Conservation (phyloP, 1,140 invertebrate species). For the Dinoponera quadriceps region DNA sequence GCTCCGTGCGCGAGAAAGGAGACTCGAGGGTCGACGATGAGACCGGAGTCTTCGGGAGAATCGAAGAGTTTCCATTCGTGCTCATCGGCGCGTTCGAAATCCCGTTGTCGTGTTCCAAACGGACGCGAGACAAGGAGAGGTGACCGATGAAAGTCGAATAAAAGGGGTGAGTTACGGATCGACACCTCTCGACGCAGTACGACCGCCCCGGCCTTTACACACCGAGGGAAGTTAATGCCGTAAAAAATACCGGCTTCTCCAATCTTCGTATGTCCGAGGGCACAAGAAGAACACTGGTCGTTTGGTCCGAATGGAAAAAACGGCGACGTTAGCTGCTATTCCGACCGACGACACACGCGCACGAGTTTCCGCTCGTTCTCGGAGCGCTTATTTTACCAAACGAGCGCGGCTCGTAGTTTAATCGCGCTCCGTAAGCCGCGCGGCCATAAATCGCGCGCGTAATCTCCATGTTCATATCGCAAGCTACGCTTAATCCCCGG, state of each 20-base stretch:
- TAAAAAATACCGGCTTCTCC: background rate
- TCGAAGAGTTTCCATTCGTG: slow-evolving; percentile 22
- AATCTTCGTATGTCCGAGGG: background rate
- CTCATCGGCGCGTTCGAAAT: slow-evolving; percentile 12
- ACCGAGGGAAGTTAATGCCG: background rate
- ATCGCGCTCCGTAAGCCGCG: slow-evolving; percentile 27
- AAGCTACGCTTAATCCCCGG: background rate
- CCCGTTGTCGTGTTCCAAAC: background rate
- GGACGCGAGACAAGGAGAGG: background rate
- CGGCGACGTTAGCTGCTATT: background rate
- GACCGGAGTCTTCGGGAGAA: background rate
- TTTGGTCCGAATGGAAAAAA: background rate
- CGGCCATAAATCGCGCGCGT: slow-evolving; percentile 35
- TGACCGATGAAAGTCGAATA: slow-evolving; percentile 24
- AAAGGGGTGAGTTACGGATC: slow-evolving; percentile 16
- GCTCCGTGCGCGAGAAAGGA: background rate
- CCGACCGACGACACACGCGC: background rate
- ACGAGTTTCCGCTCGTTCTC: background rate
- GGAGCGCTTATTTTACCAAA: slow-evolving; percentile 4
- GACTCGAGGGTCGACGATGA: background rate
- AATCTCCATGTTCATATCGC: slow-evolving; percentile 39
- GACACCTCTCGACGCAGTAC: slow-evolving; percentile 3
- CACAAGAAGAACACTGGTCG: background rate
- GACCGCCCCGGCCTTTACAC: background rate
- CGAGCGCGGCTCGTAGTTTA: slow-evolving; percentile 12